These are phyloP conservation scores for Gadopsis marmoratus DNA, from an alignment of 2,797 vertebrate species.

Conservation along the genomic window DNA sequence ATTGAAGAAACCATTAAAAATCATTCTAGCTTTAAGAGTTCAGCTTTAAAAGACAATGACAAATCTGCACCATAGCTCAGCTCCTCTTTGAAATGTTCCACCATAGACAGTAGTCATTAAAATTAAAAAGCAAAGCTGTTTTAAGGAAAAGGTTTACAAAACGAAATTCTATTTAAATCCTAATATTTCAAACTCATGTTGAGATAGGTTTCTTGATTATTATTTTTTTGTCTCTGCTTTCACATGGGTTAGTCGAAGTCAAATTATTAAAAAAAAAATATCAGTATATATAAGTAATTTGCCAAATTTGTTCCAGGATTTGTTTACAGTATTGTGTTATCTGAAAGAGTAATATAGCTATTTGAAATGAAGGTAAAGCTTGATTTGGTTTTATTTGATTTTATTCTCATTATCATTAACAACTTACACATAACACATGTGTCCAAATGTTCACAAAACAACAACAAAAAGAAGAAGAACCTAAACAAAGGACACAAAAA, in stretches of 20 bases:
- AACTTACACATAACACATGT: not conserved
- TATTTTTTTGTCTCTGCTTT: conserved; percentile 3
- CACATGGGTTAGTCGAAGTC: not conserved
- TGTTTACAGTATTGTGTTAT: not conserved
- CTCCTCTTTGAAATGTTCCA: conserved; percentile 21
- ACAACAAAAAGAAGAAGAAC: not conserved
- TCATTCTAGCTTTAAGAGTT: not conserved
- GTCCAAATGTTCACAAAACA: conserved; percentile 11
- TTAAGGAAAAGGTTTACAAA: conserved; percentile 2
- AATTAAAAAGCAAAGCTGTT: not conserved
- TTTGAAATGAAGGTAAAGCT: not conserved
- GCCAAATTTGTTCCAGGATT: not conserved
- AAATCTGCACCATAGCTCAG: not conserved
- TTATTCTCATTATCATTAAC: not conserved
- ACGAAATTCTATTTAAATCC: not conserved
- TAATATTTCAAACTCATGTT: conserved; percentile 12
- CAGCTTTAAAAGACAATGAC: conserved; percentile 4
- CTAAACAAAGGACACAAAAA: not conserved
- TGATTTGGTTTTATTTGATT: not conserved
- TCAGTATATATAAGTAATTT: not conserved
- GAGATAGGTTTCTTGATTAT: conserved; percentile 1
- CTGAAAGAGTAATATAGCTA: not conserved
- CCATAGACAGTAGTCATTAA: not conserved
- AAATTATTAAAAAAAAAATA: conserved; percentile 5
- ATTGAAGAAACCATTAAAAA: conserved; percentile 4